Conservation (phyloP, 2,797 vertebrate species). For the Echiichthys vipera region DNA sequence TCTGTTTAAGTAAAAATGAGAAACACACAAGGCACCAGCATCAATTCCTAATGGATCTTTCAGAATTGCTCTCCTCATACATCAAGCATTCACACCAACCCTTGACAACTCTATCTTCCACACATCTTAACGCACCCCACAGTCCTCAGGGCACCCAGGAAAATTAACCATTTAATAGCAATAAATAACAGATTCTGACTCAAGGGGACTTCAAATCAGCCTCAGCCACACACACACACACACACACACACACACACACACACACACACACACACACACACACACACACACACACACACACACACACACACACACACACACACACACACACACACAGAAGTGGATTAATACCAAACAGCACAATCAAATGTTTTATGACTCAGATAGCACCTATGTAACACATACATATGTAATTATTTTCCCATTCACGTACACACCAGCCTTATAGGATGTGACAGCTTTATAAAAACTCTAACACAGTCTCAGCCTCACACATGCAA, state of each 20-base stretch:
- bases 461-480: not conserved
- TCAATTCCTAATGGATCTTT: slow-evolving; percentile 52
- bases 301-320: slow-evolving; percentile 20
- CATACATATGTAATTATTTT: no score
- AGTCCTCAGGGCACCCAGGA: slow-evolving; percentile 81
- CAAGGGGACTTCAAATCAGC: slow-evolving; percentile 78
- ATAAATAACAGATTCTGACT: slow-evolving; percentile 84
- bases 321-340: slow-evolving; percentile 37
- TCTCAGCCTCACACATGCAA: not conserved
- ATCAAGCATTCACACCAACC: slow-evolving; percentile 70
- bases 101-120: slow-evolving; percentile 78
- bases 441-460: not conserved
- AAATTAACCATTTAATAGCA: slow-evolving; percentile 85
- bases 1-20: slow-evolving; percentile 41
- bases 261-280: slow-evolving; percentile 32
- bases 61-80: slow-evolving; percentile 71
- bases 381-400: slow-evolving; percentile 44
- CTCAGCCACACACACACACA: slow-evolving; percentile 9
- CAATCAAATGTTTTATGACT: slow-evolving; percentile 58
- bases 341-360: slow-evolving; percentile 14
- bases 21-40: slow-evolving; percentile 13
- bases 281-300: slow-evolving; percentile 16
- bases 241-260: slow-evolving; percentile 26
- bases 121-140: slow-evolving; percentile 73
- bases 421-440: slow-evolving; percentile 2